These are phyloP conservation scores for Caenorhabditis angaria DNA, from an alignment of 2,888 invertebrate species.

Conservation along the genomic window DNA sequence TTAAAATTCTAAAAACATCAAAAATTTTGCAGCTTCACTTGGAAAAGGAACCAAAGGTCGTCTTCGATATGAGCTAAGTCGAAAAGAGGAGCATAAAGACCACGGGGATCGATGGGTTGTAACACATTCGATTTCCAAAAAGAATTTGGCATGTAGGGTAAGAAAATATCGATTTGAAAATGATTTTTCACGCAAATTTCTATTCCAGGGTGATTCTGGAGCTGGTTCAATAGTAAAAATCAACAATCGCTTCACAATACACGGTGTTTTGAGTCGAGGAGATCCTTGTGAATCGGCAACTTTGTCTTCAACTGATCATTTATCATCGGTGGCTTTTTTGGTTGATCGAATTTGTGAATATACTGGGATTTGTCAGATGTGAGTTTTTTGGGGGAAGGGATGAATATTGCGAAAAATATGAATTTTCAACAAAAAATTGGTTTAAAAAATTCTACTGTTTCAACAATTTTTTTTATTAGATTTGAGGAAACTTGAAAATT, in stretches of 20 bases:
- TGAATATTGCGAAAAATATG: no score
- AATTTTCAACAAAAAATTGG: no score
- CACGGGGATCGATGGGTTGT: neutral
- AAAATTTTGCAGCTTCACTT: constrained; percentile 8
- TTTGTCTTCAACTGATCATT: constrained; percentile 10
- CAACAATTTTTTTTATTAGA: no score
- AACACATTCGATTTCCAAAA: neutral
- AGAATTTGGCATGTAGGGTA: constrained; percentile 16
- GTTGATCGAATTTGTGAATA: constrained; percentile 18
- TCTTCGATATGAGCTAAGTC: constrained; percentile 16
- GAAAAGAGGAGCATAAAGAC: neutral
- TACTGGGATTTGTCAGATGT: constrained; percentile 23
- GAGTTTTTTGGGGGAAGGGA: constrained; percentile 3
- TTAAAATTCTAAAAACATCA: neutral
- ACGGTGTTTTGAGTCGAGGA: constrained; percentile 23
- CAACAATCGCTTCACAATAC: constrained; percentile 13
- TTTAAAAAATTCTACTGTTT: neutral
- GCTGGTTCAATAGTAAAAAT: constrained; percentile 18
- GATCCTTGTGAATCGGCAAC: no score
- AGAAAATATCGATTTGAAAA: neutral
- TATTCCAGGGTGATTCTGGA: constrained; percentile 22
- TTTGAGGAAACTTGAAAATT: no score
- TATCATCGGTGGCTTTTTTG: constrained; percentile 15
- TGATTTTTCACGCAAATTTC: neutral
- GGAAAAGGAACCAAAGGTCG: constrained; percentile 8